These are phyloP conservation scores for Dorcus hopei DNA, from an alignment of 2,888 invertebrate species.

Conservation along the genomic window DNA sequence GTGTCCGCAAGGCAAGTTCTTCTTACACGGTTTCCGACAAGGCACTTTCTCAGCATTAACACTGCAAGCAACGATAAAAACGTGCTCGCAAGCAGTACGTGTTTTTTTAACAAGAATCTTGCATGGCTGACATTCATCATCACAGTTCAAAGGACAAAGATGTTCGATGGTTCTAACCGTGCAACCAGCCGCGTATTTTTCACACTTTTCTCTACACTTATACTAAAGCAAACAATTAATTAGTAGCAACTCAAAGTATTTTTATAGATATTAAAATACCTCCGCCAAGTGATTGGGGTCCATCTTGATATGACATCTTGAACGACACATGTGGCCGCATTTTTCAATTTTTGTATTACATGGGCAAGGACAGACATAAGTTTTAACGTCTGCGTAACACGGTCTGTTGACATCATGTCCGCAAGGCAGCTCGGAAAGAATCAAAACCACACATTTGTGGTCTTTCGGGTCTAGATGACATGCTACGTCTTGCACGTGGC, in stretches of 20 bases:
- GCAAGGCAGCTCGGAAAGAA: constrained; percentile 37
- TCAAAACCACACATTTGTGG: constrained; percentile 35
- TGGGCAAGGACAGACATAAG: too few species aligned
- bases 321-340: too few species aligned
- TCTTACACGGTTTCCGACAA: constrained; percentile 53
- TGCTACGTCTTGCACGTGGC: constrained; percentile 35
- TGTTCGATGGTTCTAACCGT: constrained; percentile 43
- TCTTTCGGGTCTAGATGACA: constrained; percentile 51
- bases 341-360: too few species aligned
- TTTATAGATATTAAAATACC: too few species aligned
- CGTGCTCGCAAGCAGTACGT: constrained; percentile 50
- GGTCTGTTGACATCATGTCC: constrained; percentile 45
- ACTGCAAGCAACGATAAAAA: constrained; percentile 46
- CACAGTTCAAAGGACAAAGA: constrained; percentile 45
- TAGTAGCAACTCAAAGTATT: too few species aligned
- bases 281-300: too few species aligned
- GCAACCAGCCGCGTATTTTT: constrained; percentile 51
- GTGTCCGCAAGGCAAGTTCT: constrained; percentile 52
- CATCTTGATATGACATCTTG: too few species aligned
- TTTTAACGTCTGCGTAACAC: too few species aligned
- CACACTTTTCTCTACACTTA: constrained; percentile 36
- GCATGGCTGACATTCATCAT: constrained; percentile 54
- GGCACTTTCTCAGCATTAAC: constrained; percentile 43
- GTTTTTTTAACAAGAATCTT: constrained; percentile 49
- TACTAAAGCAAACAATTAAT: too few species aligned